A percentile compares a stretch with the other conserved stretches of the same genome.
Evolutionary conservation across 2,888 invertebrate species (phyloP).

Genomic region (Seira sanloemensis): DNA sequence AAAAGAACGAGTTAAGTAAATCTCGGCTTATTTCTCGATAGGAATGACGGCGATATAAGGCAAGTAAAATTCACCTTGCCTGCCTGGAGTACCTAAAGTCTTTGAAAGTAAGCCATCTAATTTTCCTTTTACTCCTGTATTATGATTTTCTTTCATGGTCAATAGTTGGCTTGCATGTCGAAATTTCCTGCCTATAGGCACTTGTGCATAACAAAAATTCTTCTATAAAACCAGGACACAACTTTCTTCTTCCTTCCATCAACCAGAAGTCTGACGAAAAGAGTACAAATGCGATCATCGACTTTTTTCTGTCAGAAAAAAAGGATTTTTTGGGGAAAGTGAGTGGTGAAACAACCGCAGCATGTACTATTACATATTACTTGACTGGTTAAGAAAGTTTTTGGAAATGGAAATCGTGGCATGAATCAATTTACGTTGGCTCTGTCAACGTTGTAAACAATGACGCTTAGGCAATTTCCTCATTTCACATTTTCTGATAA

Average conservation of each 20-base stretch:
- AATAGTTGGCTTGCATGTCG: constrained; percentile 10
- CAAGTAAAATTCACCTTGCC: neutral
- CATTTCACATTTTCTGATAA: too few relatives aligned
- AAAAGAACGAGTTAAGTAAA: constrained; percentile 11
- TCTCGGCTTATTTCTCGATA: neutral
- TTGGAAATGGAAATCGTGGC: too few relatives aligned
- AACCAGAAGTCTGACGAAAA: neutral
- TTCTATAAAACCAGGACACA: neutral
- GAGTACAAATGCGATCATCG: constrained; percentile 27
- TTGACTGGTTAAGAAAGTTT: too few relatives aligned
- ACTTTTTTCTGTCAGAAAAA: neutral
- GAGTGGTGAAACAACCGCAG: neutral
- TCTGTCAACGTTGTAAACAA: too few relatives aligned
- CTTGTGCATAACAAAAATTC: neutral
- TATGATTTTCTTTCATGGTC: constrained; percentile 3
- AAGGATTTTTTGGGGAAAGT: neutral
- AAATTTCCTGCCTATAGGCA: neutral
- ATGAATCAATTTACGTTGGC: neutral
- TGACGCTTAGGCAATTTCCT: neutral
- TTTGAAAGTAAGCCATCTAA: constrained; percentile 14
- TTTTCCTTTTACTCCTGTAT: neutral
- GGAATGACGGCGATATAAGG: neutral
- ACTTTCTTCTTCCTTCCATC: neutral
- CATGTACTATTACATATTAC: too few relatives aligned
- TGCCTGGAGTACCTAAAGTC: neutral